These are phyloP conservation scores for Troides aeacus DNA, from an alignment of 2,888 invertebrate genomes.

Conservation along the genomic window DNA sequence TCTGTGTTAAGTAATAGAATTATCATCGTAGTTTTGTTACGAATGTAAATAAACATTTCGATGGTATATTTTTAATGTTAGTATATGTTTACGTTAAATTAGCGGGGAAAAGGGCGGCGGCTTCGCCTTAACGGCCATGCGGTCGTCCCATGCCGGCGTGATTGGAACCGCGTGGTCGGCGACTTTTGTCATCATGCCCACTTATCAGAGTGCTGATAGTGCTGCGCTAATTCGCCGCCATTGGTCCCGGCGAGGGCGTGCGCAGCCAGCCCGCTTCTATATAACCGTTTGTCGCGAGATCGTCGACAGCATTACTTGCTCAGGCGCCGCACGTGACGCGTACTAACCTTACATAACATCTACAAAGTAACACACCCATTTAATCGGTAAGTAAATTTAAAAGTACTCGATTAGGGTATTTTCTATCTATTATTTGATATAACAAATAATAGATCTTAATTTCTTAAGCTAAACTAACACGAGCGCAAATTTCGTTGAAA, in stretches of 20 bases:
- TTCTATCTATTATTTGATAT: not conserved
- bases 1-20: too few relatives aligned
- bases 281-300: conserved; percentile 46
- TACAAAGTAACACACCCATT: conserved; percentile 32
- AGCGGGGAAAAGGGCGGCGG: not conserved
- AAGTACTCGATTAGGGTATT: not conserved
- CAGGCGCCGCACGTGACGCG: conserved; percentile 47
- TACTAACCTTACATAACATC: conserved; percentile 29
- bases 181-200: conserved; percentile 52
- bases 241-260: conserved; percentile 72
- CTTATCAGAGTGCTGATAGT: conserved; percentile 46
- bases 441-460: not conserved
- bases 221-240: conserved; percentile 50
- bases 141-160: conserved; percentile 51
- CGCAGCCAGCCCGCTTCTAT: conserved; percentile 58
- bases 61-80: not conserved
- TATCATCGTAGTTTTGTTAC: not conserved
- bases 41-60: not conserved
- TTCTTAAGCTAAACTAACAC: not conserved
- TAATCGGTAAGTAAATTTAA: conserved; percentile 22
- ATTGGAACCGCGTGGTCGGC: conserved; percentile 57
- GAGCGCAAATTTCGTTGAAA: not conserved
- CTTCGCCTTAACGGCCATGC: conserved; percentile 67
- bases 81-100: not conserved
- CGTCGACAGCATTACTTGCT: conserved; percentile 50